Evolutionary conservation across 2,113 vertebrate genomes (phyloP), one percentile per base, ranked within the genome.

Genomic region (Peromyscus polionotus): DNA sequence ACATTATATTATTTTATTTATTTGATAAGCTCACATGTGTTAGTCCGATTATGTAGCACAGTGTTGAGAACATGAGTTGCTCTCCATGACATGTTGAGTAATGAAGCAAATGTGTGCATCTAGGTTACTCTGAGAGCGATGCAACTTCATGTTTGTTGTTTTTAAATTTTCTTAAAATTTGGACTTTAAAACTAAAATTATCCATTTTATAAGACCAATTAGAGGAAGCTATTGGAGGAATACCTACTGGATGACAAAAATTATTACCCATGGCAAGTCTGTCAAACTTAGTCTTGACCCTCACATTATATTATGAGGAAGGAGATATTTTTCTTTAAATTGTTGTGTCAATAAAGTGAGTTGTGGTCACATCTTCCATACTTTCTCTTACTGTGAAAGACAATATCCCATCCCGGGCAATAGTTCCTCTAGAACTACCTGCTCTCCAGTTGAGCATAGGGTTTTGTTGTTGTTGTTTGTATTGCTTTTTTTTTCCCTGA

Each of bases 361-460:
- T 36, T 65, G 19, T 42, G 19, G 8, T 79, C 51, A 22, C 5
- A 57, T 65, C 39, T 17, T 4, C 3, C 54, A 19, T 7, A 5
- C 1, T 81, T 22, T 13, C 14, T 87, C 1, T 36, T 14, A 20
- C 7, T 24, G n/a, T 89, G 20, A 88, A 17, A 59, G 61, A 54
- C 61, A 76, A 9, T 19, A n/a, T 86, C 68, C 68, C n/a, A 83
- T 72, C 20, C 20, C 51, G 19, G 28, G 33, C 84, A 90, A 45
- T n/a, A 39, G 79, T 90, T 92, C 48, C 26, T 95, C 28, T 48
- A 86, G 59, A 91, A 91, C n/a, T 59, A 89, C 22, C 72, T 84
- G n/a, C 16, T 14, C 28, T 45, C 86, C 75, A 68, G 65, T 57
- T 63, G 88, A 85, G 14, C 88, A 42, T 76, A 54, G 68, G 36